phyloP scores from a whole-genome alignment of 2,113 vertebrate species.

The Poeciliopsis turrubarensis region DNA sequence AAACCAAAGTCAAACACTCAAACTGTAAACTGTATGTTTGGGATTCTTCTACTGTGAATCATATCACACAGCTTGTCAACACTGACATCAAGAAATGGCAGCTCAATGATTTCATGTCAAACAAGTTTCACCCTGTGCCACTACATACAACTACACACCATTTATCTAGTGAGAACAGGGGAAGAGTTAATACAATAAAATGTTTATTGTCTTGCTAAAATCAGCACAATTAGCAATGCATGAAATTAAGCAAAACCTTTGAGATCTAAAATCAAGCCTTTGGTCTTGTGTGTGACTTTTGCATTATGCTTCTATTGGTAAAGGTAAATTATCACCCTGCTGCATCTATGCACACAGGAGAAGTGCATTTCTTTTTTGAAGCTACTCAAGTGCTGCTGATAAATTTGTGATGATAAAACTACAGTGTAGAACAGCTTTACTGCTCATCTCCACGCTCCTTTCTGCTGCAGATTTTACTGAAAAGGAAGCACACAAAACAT shows the following conservation, averaged over 20 bases:
- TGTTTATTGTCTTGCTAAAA: slow-evolving; percentile 31
- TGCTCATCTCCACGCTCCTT: slow-evolving; percentile 5
- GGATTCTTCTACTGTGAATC: slow-evolving; percentile 20
- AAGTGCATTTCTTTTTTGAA: background rate
- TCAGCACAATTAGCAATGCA: background rate
- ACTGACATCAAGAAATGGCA: background rate
- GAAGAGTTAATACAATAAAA: slow-evolving; percentile 49
- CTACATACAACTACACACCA: background rate
- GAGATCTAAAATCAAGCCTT: slow-evolving; percentile 17
- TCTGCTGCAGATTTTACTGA: slow-evolving; percentile 8
- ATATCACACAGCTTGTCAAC: slow-evolving; percentile 16
- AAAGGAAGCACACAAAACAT: slow-evolving; percentile 6
- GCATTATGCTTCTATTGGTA: slow-evolving; percentile 7
- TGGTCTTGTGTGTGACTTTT: slow-evolving; percentile 9
- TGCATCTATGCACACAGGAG: background rate
- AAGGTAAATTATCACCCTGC: slow-evolving; percentile 16
- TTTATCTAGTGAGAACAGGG: background rate
- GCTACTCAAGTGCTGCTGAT: background rate
- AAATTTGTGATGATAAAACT: slow-evolving; percentile 24
- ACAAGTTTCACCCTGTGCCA: background rate
- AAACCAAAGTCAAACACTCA: background rate
- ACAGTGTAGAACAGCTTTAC: slow-evolving; percentile 12
- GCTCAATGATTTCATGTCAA: slow-evolving; percentile 10
- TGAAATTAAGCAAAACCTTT: slow-evolving; percentile 21
- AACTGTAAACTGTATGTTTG: slow-evolving; percentile 14